phyloP scores from a whole-genome alignment of 2,888 invertebrate genomes.

The Meteorus colon region DNA sequence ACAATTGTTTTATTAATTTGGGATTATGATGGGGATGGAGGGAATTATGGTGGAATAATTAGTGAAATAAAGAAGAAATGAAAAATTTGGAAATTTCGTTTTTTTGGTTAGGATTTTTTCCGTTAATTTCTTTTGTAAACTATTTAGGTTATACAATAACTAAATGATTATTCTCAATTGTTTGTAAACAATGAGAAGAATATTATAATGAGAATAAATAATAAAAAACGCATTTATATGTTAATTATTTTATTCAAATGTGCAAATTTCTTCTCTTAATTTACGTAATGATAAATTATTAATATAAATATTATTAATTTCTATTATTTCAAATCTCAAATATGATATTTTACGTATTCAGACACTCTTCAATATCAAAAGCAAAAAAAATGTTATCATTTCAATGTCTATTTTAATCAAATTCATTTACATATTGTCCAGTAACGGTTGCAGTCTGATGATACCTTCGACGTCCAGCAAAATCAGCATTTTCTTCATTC shows the following conservation, averaged over 20 bases:
- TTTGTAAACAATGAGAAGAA: too few species aligned
- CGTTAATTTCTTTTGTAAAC: too few species aligned
- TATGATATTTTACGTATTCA: not conserved
- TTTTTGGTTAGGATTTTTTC: too few species aligned
- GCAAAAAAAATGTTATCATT: not conserved
- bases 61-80: too few species aligned
- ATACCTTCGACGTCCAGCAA: conserved; percentile 91
- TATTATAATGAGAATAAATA: too few species aligned
- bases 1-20: too few species aligned
- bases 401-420: conserved; percentile 53
- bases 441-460: conserved; percentile 92
- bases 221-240: not conserved
- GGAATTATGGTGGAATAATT: too few species aligned
- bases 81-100: too few species aligned
- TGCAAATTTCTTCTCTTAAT: not conserved
- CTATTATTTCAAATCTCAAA: not conserved
- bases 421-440: conserved; percentile 78
- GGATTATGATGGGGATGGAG: too few species aligned
- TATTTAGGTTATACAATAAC: too few species aligned
- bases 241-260: not conserved
- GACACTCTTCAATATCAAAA: not conserved
- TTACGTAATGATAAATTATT: not conserved
- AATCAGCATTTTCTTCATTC: conserved; percentile 97
- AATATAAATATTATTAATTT: not conserved
- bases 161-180: too few species aligned